Percentiles rank a stretch among this genome's conserved stretches.
Evolutionary conservation across 1,140 invertebrate genomes (phyloP).

Genomic region (Ladona fulva): DNA sequence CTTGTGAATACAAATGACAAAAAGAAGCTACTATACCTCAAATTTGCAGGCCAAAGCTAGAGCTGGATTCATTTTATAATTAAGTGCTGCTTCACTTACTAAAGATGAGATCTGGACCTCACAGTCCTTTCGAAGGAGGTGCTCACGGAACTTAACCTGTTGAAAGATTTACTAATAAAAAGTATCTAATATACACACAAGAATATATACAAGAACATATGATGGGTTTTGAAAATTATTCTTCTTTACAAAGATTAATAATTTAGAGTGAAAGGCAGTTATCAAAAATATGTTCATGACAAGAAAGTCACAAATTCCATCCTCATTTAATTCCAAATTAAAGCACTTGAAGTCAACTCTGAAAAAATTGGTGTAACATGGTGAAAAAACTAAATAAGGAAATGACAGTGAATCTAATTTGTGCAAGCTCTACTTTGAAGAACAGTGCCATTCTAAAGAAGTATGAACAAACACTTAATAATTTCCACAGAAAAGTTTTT

Average conservation of each 20-base stretch:
- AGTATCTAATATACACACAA: not conserved
- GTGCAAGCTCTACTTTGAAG: no score
- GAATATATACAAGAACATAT: not conserved
- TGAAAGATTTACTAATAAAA: constrained; percentile 18
- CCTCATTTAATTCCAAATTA: no score
- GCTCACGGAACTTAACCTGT: constrained; percentile 63
- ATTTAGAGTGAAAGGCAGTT: not conserved
- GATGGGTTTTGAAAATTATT: not conserved
- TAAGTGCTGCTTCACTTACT: constrained; percentile 74
- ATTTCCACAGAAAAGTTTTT: no score
- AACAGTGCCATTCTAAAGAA: no score
- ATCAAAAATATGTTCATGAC: no score
- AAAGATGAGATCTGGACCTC: constrained; percentile 71
- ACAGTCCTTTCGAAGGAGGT: constrained; percentile 62
- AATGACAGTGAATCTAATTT: no score
- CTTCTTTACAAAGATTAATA: not conserved
- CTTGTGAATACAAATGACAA: no score
- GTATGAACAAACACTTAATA: no score
- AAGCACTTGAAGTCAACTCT: no score
- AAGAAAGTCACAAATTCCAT: no score
- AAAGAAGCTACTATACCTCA: constrained; percentile 37
- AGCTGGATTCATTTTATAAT: constrained; percentile 77
- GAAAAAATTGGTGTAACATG: no score
- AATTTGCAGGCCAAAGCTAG: constrained; percentile 61
- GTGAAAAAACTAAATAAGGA: no score